Percentiles rank a stretch among this genome's conserved stretches.
Evolutionary conservation across 2,888 invertebrate species (phyloP).

Genomic region (Pyrrhosoma nymphula): DNA sequence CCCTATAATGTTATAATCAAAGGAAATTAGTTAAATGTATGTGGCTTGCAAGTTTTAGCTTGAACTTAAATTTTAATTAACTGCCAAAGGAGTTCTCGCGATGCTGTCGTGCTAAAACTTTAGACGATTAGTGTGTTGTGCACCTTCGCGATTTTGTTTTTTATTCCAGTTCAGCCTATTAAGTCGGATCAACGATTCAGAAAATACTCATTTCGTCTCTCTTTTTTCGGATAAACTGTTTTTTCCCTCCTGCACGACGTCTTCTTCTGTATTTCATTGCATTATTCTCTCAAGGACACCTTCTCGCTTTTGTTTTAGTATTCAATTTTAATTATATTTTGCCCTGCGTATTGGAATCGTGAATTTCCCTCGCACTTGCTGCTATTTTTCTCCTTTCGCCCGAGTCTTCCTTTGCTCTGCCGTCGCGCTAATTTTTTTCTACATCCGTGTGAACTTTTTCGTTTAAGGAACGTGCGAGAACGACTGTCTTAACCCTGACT

Average conservation of each 20-base stretch:
- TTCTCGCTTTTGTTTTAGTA: neutral
- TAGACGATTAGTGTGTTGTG: too few species aligned
- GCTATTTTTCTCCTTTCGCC: neutral
- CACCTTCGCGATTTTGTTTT: too few species aligned
- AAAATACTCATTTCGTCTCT: too few species aligned
- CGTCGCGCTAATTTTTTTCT: neutral
- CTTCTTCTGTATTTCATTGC: neutral
- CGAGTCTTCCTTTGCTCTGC: neutral
- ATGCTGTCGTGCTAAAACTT: too few species aligned
- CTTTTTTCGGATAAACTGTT: too few species aligned
- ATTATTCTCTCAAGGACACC: neutral
- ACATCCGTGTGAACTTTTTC: neutral
- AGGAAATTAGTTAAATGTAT: too few species aligned
- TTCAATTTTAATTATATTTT: neutral
- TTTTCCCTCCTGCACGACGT: neutral
- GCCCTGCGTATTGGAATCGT: neutral
- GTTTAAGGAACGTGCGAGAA: neutral
- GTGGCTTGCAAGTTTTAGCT: too few species aligned
- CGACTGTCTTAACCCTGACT: neutral
- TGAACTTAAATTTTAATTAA: too few species aligned
- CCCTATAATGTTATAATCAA: too few species aligned
- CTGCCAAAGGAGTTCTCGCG: too few species aligned
- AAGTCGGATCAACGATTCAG: too few species aligned
- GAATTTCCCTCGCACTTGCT: neutral
- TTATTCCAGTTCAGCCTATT: too few species aligned